A percentile compares a stretch with the other conserved stretches of the same genome.
These are phyloP conservation scores for Seriola aureovittata DNA, from an alignment of 2,113 vertebrate species.

Conservation along the genomic window DNA sequence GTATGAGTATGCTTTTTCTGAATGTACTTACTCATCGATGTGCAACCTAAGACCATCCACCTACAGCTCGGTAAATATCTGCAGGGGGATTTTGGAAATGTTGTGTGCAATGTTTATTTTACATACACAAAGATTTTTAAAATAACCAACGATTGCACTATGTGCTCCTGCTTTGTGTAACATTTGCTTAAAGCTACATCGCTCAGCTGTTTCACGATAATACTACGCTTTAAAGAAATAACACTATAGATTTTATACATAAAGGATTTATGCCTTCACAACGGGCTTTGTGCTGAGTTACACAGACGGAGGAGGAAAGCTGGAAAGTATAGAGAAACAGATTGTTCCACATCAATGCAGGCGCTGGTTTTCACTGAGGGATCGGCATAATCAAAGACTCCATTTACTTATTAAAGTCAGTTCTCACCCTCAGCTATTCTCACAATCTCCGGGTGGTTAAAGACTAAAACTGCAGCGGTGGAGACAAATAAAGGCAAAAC, in stretches of 20 bases:
- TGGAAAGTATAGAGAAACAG: not conserved
- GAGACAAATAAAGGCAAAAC: not conserved
- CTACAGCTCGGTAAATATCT: not conserved
- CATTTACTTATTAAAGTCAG: constrained; percentile 18
- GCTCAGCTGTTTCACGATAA: not conserved
- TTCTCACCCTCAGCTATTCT: constrained; percentile 24
- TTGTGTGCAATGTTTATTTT: constrained; percentile 7
- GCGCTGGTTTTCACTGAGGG: not conserved
- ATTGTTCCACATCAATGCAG: not conserved
- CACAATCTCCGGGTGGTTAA: not conserved
- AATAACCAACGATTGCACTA: too few relatives aligned
- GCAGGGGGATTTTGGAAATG: not conserved
- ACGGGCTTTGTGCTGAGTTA: not conserved
- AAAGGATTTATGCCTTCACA: not conserved
- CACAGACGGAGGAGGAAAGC: not conserved
- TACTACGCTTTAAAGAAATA: not conserved
- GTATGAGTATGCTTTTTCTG: not conserved
- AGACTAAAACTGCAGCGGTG: not conserved
- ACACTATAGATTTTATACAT: not conserved
- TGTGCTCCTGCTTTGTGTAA: too few relatives aligned
- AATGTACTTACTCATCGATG: not conserved
- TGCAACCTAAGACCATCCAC: not conserved
- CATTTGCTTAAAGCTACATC: not conserved
- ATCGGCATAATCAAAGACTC: constrained; percentile 15
- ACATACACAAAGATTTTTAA: too few relatives aligned